Evolutionary conservation across 2,888 invertebrate genomes (phyloP).

Genomic region (Drosophila nr. fundita): DNA sequence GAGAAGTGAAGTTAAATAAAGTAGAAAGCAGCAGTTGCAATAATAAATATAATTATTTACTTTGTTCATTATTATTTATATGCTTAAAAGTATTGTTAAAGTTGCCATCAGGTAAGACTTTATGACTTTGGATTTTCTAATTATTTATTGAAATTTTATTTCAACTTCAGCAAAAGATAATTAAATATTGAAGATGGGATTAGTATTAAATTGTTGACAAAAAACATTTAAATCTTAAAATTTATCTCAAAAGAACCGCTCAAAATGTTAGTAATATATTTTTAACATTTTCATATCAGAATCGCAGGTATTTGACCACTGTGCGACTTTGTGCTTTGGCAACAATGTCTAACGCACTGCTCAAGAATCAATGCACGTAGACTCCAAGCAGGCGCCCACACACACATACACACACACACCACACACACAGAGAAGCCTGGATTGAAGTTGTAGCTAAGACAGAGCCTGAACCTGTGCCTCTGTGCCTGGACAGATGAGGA

Average conservation of each 20-base stretch:
- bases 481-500: conserved; percentile 21
- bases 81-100: no score
- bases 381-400: conserved; percentile 46
- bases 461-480: conserved; percentile 13
- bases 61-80: background rate
- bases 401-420: background rate
- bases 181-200: background rate
- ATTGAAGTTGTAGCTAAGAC: conserved; percentile 8
- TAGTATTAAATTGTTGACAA: background rate
- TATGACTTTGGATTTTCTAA: no score
- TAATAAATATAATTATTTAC: no score
- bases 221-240: background rate
- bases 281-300: background rate
- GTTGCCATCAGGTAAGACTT: no score
- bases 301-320: conserved; percentile 18
- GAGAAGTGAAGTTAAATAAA: background rate
- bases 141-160: no score
- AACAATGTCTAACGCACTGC: conserved; percentile 27
- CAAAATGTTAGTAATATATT: background rate
- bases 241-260: rapidly evolving
- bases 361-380: conserved; percentile 58
- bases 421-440: conserved; percentile 2
- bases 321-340: conserved; percentile 26
- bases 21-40: background rate
- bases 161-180: background rate